These are phyloP conservation scores for Tenebrio molitor DNA, from an alignment of 1,140 invertebrate species.

Conservation along the genomic window DNA sequence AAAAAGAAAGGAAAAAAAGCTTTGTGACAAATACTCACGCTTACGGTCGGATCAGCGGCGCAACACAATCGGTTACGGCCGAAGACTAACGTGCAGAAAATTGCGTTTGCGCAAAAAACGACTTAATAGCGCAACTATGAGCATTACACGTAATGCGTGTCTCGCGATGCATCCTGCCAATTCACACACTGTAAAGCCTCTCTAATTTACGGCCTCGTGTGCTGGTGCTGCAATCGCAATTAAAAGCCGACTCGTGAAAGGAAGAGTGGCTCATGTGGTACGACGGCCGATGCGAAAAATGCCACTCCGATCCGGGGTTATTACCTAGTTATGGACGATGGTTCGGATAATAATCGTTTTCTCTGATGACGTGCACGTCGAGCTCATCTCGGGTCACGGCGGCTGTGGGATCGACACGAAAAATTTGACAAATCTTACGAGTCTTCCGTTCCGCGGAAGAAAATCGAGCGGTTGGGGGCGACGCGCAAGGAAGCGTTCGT, in stretches of 20 bases:
- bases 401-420: too few relatives aligned
- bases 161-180: conserved; percentile 36
- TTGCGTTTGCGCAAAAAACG: conserved; percentile 28
- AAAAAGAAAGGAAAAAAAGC: neutral
- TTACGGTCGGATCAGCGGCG: neutral
- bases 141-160: conserved; percentile 37
- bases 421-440: too few relatives aligned
- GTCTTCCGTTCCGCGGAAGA: too few relatives aligned
- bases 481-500: too few relatives aligned
- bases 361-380: too few relatives aligned
- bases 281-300: neutral
- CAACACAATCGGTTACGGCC: conserved; percentile 16
- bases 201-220: conserved; percentile 35
- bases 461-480: too few relatives aligned
- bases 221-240: conserved; percentile 18
- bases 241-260: conserved; percentile 17
- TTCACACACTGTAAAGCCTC: conserved; percentile 38
- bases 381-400: too few relatives aligned
- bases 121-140: conserved; percentile 34
- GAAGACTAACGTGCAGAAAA: conserved; percentile 36
- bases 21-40: conserved; percentile 22
- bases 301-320: neutral
- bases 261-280: neutral
- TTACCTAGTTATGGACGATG: neutral
- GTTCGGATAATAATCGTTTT: too few relatives aligned